These are phyloP conservation scores for Caenorhabditis imperialis DNA, from an alignment of 2,888 invertebrate genomes.

Conservation along the genomic window DNA sequence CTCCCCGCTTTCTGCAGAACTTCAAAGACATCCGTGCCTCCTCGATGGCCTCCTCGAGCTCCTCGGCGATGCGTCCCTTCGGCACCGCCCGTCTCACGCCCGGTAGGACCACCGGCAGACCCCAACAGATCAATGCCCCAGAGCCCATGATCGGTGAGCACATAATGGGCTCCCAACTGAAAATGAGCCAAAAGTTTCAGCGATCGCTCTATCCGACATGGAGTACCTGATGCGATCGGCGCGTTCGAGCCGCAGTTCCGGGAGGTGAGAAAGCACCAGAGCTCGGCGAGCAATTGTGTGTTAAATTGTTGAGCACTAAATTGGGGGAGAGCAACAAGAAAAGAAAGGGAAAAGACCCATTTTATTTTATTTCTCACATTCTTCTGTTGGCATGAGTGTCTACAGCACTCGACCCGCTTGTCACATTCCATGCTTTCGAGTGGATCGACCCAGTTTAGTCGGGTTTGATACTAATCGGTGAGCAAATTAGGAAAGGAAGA, in stretches of 20 bases:
- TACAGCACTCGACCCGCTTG: conserved; percentile 26
- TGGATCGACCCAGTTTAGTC: conserved; percentile 26
- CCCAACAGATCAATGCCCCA: conserved; percentile 37
- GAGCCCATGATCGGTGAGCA: conserved; percentile 57
- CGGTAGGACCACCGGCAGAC: conserved; percentile 29
- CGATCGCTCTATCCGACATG: conserved; percentile 66
- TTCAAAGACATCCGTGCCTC: conserved; percentile 46
- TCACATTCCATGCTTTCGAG: conserved; percentile 20
- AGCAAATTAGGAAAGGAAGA: too few relatives aligned
- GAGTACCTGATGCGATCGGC: conserved; percentile 62
- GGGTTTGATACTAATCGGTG: neutral
- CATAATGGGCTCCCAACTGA: neutral
- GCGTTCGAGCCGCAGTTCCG: conserved; percentile 52
- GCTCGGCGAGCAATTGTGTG: conserved; percentile 31
- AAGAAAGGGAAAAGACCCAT: too few relatives aligned
- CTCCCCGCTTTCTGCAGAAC: conserved; percentile 30
- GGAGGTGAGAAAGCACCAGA: conserved; percentile 48
- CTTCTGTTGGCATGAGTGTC: conserved; percentile 12
- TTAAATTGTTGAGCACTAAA: conserved; percentile 33
- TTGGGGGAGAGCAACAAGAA: too few relatives aligned
- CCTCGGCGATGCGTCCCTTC: conserved; percentile 43
- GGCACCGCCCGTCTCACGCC: conserved; percentile 52
- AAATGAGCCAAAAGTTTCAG: conserved; percentile 15
- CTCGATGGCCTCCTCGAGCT: conserved; percentile 45
- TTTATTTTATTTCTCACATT: neutral